Percentiles rank a stretch among this genome's conserved stretches.
Conservation (phyloP, 2,888 invertebrate genomes). For the Lepas anatifera region DNA sequence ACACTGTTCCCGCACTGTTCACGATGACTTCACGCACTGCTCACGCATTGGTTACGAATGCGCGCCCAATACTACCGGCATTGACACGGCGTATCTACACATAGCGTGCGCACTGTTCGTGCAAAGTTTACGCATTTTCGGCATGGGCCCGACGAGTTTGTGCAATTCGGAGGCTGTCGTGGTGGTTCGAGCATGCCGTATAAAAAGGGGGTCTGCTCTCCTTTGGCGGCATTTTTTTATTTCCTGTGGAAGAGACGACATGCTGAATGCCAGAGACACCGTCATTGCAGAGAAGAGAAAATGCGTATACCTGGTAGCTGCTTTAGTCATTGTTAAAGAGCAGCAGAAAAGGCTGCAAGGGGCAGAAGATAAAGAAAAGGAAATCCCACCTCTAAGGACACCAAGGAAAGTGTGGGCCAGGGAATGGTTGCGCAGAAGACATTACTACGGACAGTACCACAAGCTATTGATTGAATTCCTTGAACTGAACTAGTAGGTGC, state of each 20-base stretch:
- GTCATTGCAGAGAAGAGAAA: background rate
- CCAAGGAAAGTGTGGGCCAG: too few relatives aligned
- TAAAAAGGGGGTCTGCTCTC: background rate
- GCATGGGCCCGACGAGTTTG: background rate
- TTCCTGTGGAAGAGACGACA: background rate
- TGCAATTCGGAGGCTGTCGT: background rate
- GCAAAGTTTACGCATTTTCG: background rate
- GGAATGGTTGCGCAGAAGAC: too few relatives aligned
- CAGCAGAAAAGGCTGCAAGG: too few relatives aligned
- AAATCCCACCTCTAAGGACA: too few relatives aligned
- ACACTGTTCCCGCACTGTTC: conserved; percentile 5
- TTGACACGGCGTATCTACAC: background rate
- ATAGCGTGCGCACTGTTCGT: background rate
- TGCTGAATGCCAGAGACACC: conserved; percentile 6
- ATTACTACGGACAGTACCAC: too few relatives aligned
- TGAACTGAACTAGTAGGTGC: too few relatives aligned
- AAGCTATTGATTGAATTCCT: too few relatives aligned
- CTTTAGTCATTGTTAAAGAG: background rate
- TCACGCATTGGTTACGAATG: background rate
- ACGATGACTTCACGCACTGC: too few relatives aligned
- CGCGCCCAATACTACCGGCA: background rate
- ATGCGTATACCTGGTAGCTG: too few relatives aligned
- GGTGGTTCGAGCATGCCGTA: background rate
- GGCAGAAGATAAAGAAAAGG: background rate
- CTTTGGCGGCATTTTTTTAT: background rate